phyloP scores from a whole-genome alignment of 2,113 vertebrate genomes.

The Dinomys branickii region DNA sequence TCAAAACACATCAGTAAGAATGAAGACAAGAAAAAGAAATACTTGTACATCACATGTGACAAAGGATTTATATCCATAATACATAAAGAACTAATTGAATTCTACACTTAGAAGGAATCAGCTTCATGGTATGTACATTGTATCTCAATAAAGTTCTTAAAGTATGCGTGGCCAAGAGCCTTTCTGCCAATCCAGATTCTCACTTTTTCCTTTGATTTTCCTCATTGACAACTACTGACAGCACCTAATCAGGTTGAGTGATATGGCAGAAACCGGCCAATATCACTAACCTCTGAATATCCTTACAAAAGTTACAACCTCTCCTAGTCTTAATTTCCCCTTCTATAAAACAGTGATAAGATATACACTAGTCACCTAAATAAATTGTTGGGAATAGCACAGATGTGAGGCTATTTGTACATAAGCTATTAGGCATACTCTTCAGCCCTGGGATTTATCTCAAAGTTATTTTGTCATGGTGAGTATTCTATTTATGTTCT shows the following conservation, averaged over 20 bases:
- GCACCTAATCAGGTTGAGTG: not conserved
- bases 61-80: not conserved
- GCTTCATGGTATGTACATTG: not conserved
- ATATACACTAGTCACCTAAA: not conserved
- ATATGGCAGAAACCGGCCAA: not conserved
- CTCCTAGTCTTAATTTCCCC: not conserved
- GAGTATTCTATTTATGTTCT: constrained; percentile 22
- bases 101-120: not conserved
- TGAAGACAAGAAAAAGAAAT: not conserved
- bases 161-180: not conserved
- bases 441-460: constrained; percentile 11
- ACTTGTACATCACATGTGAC: not conserved
- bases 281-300: not conserved
- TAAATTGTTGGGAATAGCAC: not conserved
- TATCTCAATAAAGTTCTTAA: not conserved
- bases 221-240: not conserved
- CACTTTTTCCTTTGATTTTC: not conserved
- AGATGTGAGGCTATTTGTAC: constrained; percentile 48
- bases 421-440: not conserved
- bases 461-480: constrained; percentile 24
- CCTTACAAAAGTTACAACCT: not conserved
- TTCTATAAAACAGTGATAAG: not conserved
- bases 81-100: not conserved
- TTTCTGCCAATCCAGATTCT: not conserved
- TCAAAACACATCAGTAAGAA: not conserved